phyloP scores from a whole-genome alignment of 2,113 vertebrate species.

The Gambusia affinis region DNA sequence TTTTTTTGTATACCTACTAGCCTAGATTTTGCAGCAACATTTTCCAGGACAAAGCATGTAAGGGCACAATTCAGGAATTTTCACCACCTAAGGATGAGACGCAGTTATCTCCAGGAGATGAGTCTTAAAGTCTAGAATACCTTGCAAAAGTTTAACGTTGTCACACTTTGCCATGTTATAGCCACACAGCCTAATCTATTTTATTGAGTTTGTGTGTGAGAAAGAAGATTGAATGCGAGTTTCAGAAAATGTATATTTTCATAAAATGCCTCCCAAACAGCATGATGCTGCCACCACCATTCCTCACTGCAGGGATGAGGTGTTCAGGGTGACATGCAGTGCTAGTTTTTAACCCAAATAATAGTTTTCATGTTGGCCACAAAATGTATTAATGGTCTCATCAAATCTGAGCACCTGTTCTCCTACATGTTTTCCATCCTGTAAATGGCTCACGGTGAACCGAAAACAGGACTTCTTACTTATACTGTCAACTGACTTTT shows the following conservation, averaged over 20 bases:
- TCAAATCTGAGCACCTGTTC: not conserved
- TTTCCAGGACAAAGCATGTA: not conserved
- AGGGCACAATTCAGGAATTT: not conserved
- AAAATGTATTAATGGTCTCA: not conserved
- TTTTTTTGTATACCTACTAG: constrained; percentile 35
- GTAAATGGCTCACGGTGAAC: too few species aligned
- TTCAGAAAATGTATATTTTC: too few species aligned
- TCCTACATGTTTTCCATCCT: too few species aligned
- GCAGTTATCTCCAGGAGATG: not conserved
- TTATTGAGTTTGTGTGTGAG: too few species aligned
- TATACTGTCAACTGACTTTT: too few species aligned
- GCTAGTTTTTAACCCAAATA: not conserved
- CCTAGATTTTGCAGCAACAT: constrained; percentile 26
- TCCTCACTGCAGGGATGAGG: not conserved
- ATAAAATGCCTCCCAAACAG: not conserved
- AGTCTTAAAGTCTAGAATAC: not conserved
- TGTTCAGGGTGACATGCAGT: not conserved
- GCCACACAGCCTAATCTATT: not conserved
- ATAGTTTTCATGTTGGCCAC: too few species aligned
- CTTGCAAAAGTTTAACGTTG: not conserved
- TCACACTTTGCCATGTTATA: not conserved
- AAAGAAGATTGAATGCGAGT: not conserved
- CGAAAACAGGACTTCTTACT: too few species aligned
- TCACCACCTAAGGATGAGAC: not conserved
- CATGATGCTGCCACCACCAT: not conserved